These are phyloP conservation scores for Plebejus anna DNA, from an alignment of 2,888 invertebrate species.

Conservation along the genomic window DNA sequence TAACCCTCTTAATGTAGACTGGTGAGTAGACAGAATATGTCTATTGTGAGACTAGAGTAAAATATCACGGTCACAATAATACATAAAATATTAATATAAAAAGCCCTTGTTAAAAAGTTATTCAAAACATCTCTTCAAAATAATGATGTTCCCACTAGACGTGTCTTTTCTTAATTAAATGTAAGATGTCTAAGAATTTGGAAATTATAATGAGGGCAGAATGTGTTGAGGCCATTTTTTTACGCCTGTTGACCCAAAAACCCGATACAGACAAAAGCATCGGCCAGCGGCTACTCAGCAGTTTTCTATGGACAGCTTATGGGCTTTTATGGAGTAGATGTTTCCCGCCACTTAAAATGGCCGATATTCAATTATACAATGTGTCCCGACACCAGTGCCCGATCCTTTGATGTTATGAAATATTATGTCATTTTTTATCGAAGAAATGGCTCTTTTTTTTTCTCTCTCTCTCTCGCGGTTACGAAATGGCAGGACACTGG, in stretches of 20 bases:
- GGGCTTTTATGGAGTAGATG: neutral
- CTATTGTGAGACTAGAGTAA: neutral
- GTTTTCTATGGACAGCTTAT: neutral
- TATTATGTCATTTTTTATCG: too few relatives aligned
- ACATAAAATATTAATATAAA: neutral
- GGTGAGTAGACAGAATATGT: too few relatives aligned
- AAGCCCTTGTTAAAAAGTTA: constrained; percentile 29
- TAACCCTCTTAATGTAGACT: too few relatives aligned
- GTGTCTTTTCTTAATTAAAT: constrained; percentile 11
- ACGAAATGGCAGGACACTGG: too few relatives aligned
- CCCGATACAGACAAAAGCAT: neutral
- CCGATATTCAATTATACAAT: neutral
- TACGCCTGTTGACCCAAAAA: constrained; percentile 23
- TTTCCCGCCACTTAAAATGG: neutral
- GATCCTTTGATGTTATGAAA: too few relatives aligned
- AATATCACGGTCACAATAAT: neutral
- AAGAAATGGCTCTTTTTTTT: too few relatives aligned
- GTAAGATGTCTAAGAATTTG: constrained; percentile 3
- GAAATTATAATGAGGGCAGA: constrained; percentile 6
- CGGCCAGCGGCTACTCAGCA: neutral
- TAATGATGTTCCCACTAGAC: constrained; percentile 16
- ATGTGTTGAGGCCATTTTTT: constrained; percentile 8
- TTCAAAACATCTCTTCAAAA: constrained; percentile 34
- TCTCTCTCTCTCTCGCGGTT: too few relatives aligned
- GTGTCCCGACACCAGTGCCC: too few relatives aligned